Percentiles rank a stretch among this genome's conserved stretches.
phyloP scores from a whole-genome alignment of 2,113 vertebrate genomes.

The Sylvia atricapilla region DNA sequence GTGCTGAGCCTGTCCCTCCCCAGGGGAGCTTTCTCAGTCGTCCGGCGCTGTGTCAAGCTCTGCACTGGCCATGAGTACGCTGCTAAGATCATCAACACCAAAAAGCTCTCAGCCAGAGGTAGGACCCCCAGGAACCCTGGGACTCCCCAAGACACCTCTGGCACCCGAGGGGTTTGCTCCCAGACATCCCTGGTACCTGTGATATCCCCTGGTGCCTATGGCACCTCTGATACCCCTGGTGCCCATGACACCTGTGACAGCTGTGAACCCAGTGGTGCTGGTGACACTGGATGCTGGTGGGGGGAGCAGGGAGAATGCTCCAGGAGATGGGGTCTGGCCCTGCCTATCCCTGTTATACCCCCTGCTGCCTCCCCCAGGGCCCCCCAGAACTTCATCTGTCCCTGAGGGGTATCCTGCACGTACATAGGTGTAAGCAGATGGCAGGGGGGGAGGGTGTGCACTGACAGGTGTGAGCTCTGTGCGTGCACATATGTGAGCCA shows the following conservation, averaged over 20 bases:
- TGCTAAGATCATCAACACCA: constrained; percentile 98
- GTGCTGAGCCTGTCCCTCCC: background rate
- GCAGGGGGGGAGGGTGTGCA: background rate
- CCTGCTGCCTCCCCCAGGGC: background rate
- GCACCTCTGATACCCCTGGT: too few species aligned
- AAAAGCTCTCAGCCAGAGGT: constrained; percentile 97
- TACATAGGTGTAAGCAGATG: background rate
- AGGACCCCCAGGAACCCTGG: constrained; percentile 11
- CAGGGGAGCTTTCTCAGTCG: constrained; percentile 95
- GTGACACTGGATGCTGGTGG: background rate
- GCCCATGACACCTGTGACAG: background rate
- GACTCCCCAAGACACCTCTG: background rate
- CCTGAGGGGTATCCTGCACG: background rate
- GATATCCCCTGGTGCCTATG: background rate
- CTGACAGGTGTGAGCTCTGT: too few species aligned
- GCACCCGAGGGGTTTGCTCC: background rate
- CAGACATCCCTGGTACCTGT: background rate
- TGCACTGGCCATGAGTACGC: constrained; percentile 93
- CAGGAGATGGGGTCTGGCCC: background rate
- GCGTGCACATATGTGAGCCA: background rate
- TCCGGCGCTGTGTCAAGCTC: constrained; percentile 93
- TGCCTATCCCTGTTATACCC: accelerated
- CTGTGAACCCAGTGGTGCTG: background rate
- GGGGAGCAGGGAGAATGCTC: background rate
- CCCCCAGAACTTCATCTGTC: background rate